Conservation (phyloP, 2,113 vertebrate species). For the Triplophysa rosa region DNA sequence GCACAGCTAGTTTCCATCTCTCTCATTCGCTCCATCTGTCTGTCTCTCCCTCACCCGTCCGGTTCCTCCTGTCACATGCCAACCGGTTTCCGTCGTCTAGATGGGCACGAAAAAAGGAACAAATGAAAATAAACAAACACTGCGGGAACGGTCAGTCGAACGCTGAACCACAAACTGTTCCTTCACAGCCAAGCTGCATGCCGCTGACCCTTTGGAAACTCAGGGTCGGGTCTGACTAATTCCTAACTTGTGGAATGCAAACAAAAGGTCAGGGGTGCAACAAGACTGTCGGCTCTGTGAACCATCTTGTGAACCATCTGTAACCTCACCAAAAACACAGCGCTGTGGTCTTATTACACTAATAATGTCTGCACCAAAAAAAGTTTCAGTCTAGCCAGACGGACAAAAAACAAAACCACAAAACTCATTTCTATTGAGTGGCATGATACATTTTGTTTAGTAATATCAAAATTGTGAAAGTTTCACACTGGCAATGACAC, state of each 20-base stretch:
- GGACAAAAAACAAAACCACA: no score
- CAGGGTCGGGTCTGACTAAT: not conserved
- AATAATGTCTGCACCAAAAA: no score
- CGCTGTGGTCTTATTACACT: not conserved
- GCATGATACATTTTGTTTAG: no score
- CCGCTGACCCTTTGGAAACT: not conserved
- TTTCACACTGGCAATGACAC: no score
- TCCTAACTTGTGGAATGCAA: not conserved
- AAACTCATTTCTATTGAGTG: no score
- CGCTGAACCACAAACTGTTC: not conserved
- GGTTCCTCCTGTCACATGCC: constrained; percentile 42
- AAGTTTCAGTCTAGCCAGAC: no score
- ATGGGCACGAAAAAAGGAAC: constrained; percentile 35
- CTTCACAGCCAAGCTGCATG: not conserved
- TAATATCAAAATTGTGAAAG: no score
- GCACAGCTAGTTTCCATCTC: not conserved
- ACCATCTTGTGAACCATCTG: not conserved
- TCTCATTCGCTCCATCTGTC: not conserved
- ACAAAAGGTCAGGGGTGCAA: not conserved
- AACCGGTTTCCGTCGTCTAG: constrained; percentile 16
- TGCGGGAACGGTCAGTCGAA: not conserved
- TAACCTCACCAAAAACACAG: not conserved
- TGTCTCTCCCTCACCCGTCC: constrained; percentile 9
- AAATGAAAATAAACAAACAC: constrained; percentile 11
- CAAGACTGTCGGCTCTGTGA: not conserved